Base-by-base conservation (phyloP, 92 coral and sea anemone genomes). In the Siderastrea radians region DNA sequence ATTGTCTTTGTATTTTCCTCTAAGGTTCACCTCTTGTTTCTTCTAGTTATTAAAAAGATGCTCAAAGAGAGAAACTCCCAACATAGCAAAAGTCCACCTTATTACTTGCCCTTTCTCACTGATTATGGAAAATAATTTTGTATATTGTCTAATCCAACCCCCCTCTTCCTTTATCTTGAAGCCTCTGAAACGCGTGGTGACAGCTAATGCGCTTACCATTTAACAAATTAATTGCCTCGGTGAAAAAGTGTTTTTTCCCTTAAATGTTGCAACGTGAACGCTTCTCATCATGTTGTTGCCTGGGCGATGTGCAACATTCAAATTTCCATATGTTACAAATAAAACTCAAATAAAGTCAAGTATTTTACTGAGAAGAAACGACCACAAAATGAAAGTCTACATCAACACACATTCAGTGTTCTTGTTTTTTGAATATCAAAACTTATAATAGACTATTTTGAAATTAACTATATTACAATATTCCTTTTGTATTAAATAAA, bases 131-230 rank as follows among this genome's bases (percentile, higher is more conserved):
- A 60, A 60, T 11, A 1, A 15, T 7, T 48, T 60, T 62, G 84
- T 62, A 45, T 80, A 86, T 64, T 57, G n/a, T 15, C 69, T 86
- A 45, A 86, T 80, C 90, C 90, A 86, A 1, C 43, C 58, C 6
- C 79, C 65, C 53, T 87, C 87, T 79, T 79, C 84, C 59, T 80
- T 71, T 68, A 68, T 68, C 52, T 79, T 65, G 77, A 74, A 86
- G 16, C 90, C 90, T 38, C 7, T 80, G 62, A 54, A 86, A 85
- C 0, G 90, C 78, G 26, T 86, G 90, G 57, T 79, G 88, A 70
- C 88, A 86, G 68, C 90, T 86, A 58, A 86, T 86, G 78, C 90
- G 79, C 59, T 62, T 79, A 16, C 79, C 84, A 64, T 64, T 64
- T 64, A 64, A 64, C 69, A 14, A 64, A 64, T 64, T 64, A 6